phyloP scores from a whole-genome alignment of 1,140 invertebrate species.

The Zophobas morio region DNA sequence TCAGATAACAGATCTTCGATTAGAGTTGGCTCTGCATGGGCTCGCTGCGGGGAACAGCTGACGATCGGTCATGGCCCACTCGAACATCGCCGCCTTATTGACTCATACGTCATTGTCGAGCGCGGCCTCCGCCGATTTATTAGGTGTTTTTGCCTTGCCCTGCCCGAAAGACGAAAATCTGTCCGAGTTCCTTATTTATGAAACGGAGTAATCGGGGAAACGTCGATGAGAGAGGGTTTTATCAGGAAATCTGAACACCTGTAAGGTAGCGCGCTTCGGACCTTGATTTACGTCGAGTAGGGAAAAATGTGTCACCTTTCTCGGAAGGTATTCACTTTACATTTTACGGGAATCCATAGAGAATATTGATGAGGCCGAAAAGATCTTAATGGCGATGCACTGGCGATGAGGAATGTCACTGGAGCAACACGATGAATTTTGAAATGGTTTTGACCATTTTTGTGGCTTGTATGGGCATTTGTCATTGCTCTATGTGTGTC shows the following conservation, averaged over 20 bases:
- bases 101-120: constrained; percentile 63
- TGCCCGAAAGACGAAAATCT: constrained; percentile 1
- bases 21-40: constrained; percentile 62
- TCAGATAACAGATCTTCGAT: constrained; percentile 64
- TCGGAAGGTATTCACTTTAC: constrained; percentile 50
- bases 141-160: constrained; percentile 53
- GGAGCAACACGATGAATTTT: not conserved
- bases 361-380: constrained; percentile 46
- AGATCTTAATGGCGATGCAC: not conserved
- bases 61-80: constrained; percentile 65
- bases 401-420: not conserved
- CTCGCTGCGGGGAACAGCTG: constrained; percentile 62
- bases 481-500: too few species aligned
- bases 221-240: constrained; percentile 1
- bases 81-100: constrained; percentile 63
- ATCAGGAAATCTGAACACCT: constrained; percentile 44
- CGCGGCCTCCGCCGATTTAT: constrained; percentile 56
- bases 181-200: not conserved
- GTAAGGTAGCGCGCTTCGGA: constrained; percentile 32
- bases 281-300: constrained; percentile 38
- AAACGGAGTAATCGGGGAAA: not conserved
- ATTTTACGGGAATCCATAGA: constrained; percentile 50
- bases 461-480: not conserved
- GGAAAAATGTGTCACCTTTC: constrained; percentile 53
- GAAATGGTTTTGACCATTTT: not conserved